Percentiles rank a stretch among this genome's conserved stretches.
Conservation (phyloP, 2,888 invertebrate species). For the Brenthis daphne region DNA sequence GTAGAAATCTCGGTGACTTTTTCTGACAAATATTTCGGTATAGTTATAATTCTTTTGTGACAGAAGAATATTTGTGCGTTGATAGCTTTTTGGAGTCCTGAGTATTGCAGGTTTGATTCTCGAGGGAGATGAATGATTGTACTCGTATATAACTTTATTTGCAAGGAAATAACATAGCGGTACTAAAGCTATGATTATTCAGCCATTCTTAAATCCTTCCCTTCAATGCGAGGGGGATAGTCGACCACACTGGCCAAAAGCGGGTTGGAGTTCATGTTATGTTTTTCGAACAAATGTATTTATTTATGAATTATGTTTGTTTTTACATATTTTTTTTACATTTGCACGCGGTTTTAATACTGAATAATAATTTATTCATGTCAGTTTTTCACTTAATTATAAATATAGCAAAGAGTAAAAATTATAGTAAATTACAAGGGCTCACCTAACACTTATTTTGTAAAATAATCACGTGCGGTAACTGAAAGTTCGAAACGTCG, state of each 20-base stretch:
- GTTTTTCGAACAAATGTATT: too few relatives aligned
- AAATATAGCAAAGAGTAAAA: neutral
- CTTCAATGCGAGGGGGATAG: too few relatives aligned
- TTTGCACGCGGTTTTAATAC: neutral
- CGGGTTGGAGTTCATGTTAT: too few relatives aligned
- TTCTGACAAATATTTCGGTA: slow-evolving; percentile 13
- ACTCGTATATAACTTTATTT: too few relatives aligned
- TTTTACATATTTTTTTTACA: neutral
- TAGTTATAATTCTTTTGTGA: slow-evolving; percentile 4
- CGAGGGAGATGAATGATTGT: too few relatives aligned
- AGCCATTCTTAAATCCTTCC: too few relatives aligned
- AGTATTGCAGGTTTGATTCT: too few relatives aligned
- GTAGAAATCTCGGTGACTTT: slow-evolving; percentile 25
- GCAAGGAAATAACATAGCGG: too few relatives aligned
- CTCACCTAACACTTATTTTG: neutral
- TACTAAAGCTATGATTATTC: too few relatives aligned
- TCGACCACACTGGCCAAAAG: too few relatives aligned
- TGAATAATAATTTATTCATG: too few relatives aligned
- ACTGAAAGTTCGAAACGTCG: slow-evolving; percentile 4
- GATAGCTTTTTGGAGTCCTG: neutral
- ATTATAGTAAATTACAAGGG: neutral
- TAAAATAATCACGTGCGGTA: slow-evolving; percentile 5
- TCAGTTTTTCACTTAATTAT: neutral
- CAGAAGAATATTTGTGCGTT: neutral
- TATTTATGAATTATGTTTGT: too few relatives aligned